A percentile compares a stretch with the other conserved stretches of the same genome.
phyloP scores from a whole-genome alignment of 2,888 invertebrate genomes.

The Tetragonula carbonaria region DNA sequence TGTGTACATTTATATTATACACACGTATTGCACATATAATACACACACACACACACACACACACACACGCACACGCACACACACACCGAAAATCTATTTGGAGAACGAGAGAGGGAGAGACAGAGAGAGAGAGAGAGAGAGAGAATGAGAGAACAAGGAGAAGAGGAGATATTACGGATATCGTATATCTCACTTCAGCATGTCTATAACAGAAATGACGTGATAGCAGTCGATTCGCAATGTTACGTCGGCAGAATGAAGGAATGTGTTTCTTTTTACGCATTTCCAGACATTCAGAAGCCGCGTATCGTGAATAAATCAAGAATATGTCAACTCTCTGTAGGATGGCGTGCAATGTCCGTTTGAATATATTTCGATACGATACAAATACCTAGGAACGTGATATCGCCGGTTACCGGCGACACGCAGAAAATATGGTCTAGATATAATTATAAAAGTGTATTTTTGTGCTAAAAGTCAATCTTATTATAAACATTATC shows the following conservation, averaged over 20 bases:
- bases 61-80: not conserved
- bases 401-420: slow-evolving; percentile 25
- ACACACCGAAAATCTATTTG: not conserved
- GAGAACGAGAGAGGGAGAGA: not conserved
- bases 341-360: not conserved
- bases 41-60: not conserved
- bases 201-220: slow-evolving; percentile 40
- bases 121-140: not conserved
- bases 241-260: slow-evolving; percentile 18
- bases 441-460: slow-evolving; percentile 71
- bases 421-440: slow-evolving; percentile 37
- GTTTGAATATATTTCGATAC: slow-evolving; percentile 27
- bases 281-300: slow-evolving; percentile 1
- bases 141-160: not conserved
- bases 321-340: not conserved
- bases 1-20: slow-evolving; percentile 53
- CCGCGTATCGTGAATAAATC: not conserved
- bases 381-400: slow-evolving; percentile 14
- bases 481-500: slow-evolving; percentile 57
- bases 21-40: not conserved
- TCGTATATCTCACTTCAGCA: slow-evolving; percentile 57
- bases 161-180: slow-evolving; percentile 22
- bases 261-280: slow-evolving; percentile 19
- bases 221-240: slow-evolving; percentile 24
- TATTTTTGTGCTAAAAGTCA: slow-evolving; percentile 75